Percentiles rank a stretch among this genome's conserved stretches.
Evolutionary conservation across 2,888 invertebrate species (phyloP).

Genomic region (Mesoligia furuncula): DNA sequence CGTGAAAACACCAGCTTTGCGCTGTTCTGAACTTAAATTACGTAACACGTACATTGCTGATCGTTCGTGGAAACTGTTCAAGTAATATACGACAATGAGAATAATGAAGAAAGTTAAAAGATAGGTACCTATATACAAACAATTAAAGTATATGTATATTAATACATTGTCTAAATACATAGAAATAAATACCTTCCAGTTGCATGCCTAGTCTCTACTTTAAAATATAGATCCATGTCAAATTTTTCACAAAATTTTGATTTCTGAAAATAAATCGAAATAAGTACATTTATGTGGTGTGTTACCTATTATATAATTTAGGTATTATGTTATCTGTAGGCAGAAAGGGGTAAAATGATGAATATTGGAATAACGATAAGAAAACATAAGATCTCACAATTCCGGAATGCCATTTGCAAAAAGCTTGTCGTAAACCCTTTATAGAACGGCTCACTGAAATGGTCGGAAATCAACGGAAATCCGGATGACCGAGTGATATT

Average conservation of each 20-base stretch:
- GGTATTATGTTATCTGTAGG: neutral
- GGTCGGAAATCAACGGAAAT: neutral
- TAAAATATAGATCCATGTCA: conserved; percentile 95
- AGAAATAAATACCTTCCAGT: conserved; percentile 93
- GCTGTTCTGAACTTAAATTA: conserved; percentile 92
- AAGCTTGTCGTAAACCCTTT: neutral
- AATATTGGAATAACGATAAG: neutral
- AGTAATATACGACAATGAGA: conserved; percentile 5
- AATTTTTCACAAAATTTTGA: conserved; percentile 92
- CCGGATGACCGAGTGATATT: neutral
- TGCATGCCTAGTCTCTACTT: conserved; percentile 96
- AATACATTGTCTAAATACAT: neutral
- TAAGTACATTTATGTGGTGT: neutral
- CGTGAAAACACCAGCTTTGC: conserved; percentile 94
- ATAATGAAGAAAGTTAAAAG: neutral
- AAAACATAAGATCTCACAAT: neutral
- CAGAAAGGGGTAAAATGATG: neutral
- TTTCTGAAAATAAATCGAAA: conserved; percentile 87
- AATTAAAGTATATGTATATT: neutral
- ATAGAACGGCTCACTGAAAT: neutral
- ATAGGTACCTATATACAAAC: neutral
- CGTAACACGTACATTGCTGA: conserved; percentile 95
- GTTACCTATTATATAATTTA: neutral
- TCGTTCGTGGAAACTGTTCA: conserved; percentile 85
- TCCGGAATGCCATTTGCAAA: neutral